Evolutionary conservation across 2,113 vertebrate genomes (phyloP).

Genomic region (Tenebrosternarchus preto): DNA sequence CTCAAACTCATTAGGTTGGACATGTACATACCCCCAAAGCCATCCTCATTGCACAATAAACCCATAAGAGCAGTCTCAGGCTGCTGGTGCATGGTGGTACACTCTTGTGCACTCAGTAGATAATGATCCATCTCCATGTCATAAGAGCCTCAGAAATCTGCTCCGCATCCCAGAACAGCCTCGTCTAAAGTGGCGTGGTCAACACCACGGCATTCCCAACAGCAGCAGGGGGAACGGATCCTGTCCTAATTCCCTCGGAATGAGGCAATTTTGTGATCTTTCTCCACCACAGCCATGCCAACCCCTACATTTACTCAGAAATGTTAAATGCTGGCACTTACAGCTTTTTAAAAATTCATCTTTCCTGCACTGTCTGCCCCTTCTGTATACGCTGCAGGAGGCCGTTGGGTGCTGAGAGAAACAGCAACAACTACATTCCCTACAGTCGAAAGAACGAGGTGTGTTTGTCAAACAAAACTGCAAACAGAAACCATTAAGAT

Average conservation of each 20-base stretch:
- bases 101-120: too few relatives aligned
- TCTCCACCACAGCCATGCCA: conserved; percentile 30
- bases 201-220: not conserved
- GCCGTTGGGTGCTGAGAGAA: conserved; percentile 44
- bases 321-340: conserved; percentile 65
- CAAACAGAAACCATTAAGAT: conserved; percentile 39
- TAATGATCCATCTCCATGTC: conserved; percentile 73
- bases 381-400: conserved; percentile 57
- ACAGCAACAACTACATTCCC: conserved; percentile 57
- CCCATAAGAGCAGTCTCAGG: conserved; percentile 75
- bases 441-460: conserved; percentile 57
- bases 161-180: not conserved
- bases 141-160: conserved; percentile 60
- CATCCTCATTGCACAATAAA: conserved; percentile 70
- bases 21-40: conserved; percentile 78
- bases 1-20: conserved; percentile 74
- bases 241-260: not conserved
- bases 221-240: not conserved
- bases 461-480: conserved; percentile 58
- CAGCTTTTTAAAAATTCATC: conserved; percentile 69
- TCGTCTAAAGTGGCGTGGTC: conserved; percentile 3
- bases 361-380: conserved; percentile 29
- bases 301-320: conserved; percentile 46
- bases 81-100: too few relatives aligned
- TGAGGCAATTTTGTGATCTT: not conserved